phyloP scores from a whole-genome alignment of 2,888 invertebrate species.

The Nebria brevicollis region DNA sequence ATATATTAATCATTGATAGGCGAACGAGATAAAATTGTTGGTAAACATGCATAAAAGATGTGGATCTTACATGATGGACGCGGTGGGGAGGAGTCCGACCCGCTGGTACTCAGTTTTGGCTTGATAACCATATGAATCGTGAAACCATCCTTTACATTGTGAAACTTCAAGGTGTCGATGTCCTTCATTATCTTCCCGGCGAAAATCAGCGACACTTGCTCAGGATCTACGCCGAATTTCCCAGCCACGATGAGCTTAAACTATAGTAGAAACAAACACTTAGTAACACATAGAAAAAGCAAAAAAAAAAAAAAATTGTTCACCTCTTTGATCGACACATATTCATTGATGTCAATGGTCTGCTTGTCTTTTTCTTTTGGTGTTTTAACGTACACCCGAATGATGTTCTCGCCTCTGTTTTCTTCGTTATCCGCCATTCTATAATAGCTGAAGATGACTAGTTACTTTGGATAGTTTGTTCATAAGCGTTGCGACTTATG shows the following conservation, averaged over 20 bases:
- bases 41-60: not conserved
- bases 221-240: slow-evolving; percentile 85
- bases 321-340: slow-evolving; percentile 90
- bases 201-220: slow-evolving; percentile 95
- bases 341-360: slow-evolving; percentile 83
- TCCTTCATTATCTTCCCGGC: slow-evolving; percentile 99
- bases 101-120: slow-evolving; percentile 68
- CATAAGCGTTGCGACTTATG: slow-evolving; percentile 5
- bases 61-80: slow-evolving; percentile 68
- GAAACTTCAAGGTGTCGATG: slow-evolving; percentile 84
- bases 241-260: slow-evolving; percentile 85
- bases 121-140: slow-evolving; percentile 96
- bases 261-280: slow-evolving; percentile 66
- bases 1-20: too few relatives aligned
- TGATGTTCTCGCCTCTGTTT: slow-evolving; percentile 62
- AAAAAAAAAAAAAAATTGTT: slow-evolving; percentile 62
- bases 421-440: slow-evolving; percentile 43
- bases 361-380: slow-evolving; percentile 92
- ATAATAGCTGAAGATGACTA: slow-evolving; percentile 37
- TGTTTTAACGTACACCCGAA: slow-evolving; percentile 92
- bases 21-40: not conserved
- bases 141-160: slow-evolving; percentile 94
- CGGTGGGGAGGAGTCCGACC: slow-evolving; percentile 63
- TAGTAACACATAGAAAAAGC: slow-evolving; percentile 48
- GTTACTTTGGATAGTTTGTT: slow-evolving; percentile 26